Percentiles rank a stretch among this genome's conserved stretches.
phyloP scores from a whole-genome alignment of 2,113 vertebrate species.

The Malaclemys terrapin region DNA sequence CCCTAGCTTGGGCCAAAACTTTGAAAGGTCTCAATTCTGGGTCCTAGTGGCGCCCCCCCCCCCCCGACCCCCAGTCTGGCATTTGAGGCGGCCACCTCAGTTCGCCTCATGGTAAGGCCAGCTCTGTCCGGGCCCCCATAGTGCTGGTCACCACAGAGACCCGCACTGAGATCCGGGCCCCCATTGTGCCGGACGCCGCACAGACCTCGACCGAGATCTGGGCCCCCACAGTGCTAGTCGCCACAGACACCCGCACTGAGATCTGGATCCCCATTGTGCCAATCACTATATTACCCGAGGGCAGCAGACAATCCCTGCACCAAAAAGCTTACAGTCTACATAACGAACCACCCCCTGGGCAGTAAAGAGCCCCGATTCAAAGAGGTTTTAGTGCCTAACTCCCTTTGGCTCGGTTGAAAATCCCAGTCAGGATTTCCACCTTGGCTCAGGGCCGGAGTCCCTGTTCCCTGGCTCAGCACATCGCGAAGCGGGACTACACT shows the following conservation, averaged over 20 bases:
- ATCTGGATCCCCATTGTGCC: rapidly evolving
- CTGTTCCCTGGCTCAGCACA: not conserved
- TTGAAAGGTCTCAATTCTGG: too few species aligned
- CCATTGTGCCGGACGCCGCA: too few species aligned
- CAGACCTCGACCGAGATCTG: too few species aligned
- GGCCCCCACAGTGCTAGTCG: too few species aligned
- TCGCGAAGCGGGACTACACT: not conserved
- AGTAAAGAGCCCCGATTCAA: not conserved
- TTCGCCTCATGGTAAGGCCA: too few species aligned
- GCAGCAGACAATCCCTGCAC: not conserved
- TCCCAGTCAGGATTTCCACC: not conserved
- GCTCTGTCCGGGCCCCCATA: too few species aligned
- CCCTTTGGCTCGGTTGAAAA: not conserved
- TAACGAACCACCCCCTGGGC: not conserved
- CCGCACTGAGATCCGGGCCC: too few species aligned
- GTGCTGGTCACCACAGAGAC: rapidly evolving
- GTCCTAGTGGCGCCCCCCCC: too few species aligned
- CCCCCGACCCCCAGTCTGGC: too few species aligned
- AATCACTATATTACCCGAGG: not conserved
- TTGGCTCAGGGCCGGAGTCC: not conserved
- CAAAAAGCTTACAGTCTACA: not conserved
- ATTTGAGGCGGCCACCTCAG: too few species aligned
- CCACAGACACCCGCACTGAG: too few species aligned
- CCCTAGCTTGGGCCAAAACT: too few species aligned
- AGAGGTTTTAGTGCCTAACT: not conserved